Base-by-base conservation (phyloP, 2,797 vertebrate genomes). In the Tapera naevia region DNA sequence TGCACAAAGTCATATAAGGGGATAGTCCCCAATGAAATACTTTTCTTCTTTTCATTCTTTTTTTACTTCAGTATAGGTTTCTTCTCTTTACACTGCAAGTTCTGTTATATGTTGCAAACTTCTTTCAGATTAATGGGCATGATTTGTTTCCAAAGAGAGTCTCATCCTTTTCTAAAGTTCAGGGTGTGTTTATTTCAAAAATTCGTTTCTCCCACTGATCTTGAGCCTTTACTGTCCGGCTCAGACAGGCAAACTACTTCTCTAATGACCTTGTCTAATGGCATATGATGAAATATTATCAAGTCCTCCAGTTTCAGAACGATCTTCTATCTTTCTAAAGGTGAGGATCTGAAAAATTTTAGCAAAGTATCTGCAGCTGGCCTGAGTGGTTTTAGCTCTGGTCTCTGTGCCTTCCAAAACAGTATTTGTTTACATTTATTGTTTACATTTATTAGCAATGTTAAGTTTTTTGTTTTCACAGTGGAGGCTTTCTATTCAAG, bases 401-500 rank as follows among this genome's bases (percentile, higher is more conserved):
- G 27, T 53, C 51, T 27, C 51, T 28, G 14, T 70, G 45, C 60
- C 13, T 85, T 90, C 61, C 22, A 66, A 85, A 80, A 16, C 27
- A 35, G 78, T 86, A 17, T 86, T 83, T 86, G 17, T 46, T 88
- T 75, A 64, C 28, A 67, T 48, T 92, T 84, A 78, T 83, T 86
- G 17, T 46, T 88, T 75, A 64, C 28, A 67, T 48, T 92, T 84
- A 78, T 33, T 66, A 87, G 19, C 12, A 80, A 71, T 72, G 80
- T 74, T 45, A 67, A 82, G 41, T 35, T 85, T 71, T 45, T 91
- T 75, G 13, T 91, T 91, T 93, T 92, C 43, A 76, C 25, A 60
- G 11, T 53, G n/a, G 54, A 83, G n/a, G 39, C n/a, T 80, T 91
- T 95, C 46, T 87, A 37, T 86, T 96, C 80, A 79, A 66, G 23